Conservation (phyloP, 2,797 vertebrate species). For the Tangara arthus region DNA sequence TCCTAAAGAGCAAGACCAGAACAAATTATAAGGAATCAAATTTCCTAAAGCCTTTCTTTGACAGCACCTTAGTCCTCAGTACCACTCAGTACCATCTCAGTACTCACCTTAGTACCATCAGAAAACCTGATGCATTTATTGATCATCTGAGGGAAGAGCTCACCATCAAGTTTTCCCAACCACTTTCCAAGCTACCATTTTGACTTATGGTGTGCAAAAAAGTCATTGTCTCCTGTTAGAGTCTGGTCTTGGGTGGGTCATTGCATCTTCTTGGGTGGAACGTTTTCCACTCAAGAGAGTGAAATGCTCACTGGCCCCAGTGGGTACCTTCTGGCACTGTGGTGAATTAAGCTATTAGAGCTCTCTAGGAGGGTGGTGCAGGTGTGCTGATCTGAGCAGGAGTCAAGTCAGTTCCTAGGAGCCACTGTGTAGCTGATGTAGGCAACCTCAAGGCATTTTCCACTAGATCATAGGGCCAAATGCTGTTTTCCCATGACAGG, state of each 20-base stretch:
- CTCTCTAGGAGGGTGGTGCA: background rate
- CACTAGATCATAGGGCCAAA: background rate
- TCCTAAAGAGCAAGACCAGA: background rate
- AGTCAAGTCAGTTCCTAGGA: background rate
- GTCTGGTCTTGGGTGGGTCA: background rate
- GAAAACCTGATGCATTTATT: background rate
- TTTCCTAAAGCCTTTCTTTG: background rate
- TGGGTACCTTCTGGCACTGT: background rate
- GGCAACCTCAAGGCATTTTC: background rate
- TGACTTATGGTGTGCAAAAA: background rate
- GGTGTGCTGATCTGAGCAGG: background rate
- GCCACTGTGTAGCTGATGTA: accelerated
- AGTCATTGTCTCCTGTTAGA: background rate
- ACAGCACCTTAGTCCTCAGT: background rate
- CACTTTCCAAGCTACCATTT: background rate
- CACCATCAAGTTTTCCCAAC: background rate
- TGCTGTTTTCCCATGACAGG: background rate
- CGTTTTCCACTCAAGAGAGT: background rate
- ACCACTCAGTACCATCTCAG: background rate
- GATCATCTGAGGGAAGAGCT: background rate
- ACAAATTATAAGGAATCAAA: background rate
- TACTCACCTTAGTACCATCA: background rate
- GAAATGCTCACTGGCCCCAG: background rate
- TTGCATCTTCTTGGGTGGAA: background rate
- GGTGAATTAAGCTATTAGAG: background rate